Percentiles rank a stretch among this genome's conserved stretches.
phyloP scores from a whole-genome alignment of 2,888 invertebrate species.

The Latrodectus hesperus region DNA sequence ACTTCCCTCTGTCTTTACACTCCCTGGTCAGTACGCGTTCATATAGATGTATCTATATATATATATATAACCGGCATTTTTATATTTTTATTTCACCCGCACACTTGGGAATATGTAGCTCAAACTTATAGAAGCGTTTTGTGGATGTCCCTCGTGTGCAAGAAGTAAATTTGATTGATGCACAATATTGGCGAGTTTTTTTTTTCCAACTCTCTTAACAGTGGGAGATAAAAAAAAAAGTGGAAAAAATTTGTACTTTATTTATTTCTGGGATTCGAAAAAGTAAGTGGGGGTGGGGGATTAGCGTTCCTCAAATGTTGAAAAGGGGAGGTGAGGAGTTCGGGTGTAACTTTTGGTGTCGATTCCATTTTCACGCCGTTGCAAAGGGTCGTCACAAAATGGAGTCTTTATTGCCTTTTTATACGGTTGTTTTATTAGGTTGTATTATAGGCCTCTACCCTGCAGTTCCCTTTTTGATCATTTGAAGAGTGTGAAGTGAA shows the following conservation, averaged over 20 bases:
- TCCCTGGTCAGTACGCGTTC: background rate
- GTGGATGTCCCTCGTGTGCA: conserved; percentile 12
- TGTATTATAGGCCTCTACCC: conserved; percentile 26
- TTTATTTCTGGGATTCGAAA: conserved; percentile 6
- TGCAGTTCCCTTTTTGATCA: conserved; percentile 39
- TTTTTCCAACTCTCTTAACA: conserved; percentile 2
- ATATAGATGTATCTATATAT: conserved; percentile 18
- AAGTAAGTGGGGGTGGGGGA: conserved; percentile 1
- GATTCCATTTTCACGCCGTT: conserved; percentile 1
- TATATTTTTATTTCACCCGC: background rate
- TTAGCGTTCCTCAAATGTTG: background rate
- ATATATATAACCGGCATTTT: conserved; percentile 19
- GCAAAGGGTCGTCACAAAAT: conserved; percentile 25
- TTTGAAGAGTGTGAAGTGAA: background rate
- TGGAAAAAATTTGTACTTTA: conserved; percentile 3
- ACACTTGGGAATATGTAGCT: conserved; percentile 19
- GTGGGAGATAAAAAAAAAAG: background rate
- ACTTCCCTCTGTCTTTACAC: too few species aligned
- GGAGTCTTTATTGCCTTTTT: conserved; percentile 62
- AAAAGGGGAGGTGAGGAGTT: background rate
- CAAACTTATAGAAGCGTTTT: conserved; percentile 23
- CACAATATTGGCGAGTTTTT: conserved; percentile 33
- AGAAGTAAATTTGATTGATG: conserved; percentile 64
- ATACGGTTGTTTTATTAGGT: conserved; percentile 65
- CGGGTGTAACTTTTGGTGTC: background rate